These are phyloP conservation scores for Rhizomys pruinosus DNA, from an alignment of 2,113 vertebrate species.

Conservation along the genomic window DNA sequence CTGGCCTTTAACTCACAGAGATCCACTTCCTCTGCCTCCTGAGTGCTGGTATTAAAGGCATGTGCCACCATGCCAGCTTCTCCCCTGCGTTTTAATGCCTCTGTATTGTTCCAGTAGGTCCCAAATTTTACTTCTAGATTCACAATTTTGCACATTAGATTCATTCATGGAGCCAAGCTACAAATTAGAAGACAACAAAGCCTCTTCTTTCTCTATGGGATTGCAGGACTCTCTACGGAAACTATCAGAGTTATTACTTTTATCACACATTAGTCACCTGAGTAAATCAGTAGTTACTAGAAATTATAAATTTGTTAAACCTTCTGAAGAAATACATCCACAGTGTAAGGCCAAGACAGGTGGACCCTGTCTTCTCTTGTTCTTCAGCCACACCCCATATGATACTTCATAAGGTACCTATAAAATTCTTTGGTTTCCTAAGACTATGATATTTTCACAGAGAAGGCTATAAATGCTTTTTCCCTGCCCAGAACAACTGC, in stretches of 20 bases:
- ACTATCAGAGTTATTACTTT: not conserved
- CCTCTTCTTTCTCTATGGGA: not conserved
- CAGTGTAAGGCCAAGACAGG: not conserved
- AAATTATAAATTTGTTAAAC: not conserved
- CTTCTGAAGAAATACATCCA: too few species aligned
- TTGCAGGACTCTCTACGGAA: not conserved
- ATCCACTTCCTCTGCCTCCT: too few species aligned
- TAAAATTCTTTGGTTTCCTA: not conserved
- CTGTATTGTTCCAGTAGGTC: not conserved
- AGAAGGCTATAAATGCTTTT: not conserved
- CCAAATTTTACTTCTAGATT: not conserved
- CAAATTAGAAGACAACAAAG: not conserved
- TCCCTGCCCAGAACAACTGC: not conserved
- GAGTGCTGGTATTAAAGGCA: too few species aligned
- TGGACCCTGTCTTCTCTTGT: not conserved
- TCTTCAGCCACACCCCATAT: not conserved
- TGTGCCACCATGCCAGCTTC: too few species aligned
- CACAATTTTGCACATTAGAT: not conserved
- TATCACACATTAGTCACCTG: not conserved
- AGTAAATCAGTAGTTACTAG: not conserved
- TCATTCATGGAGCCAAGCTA: not conserved
- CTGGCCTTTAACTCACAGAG: too few species aligned
- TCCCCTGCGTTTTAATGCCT: not conserved
- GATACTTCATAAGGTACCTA: not conserved
- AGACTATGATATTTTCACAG: not conserved